A percentile compares a stretch with the other conserved stretches of the same genome.
phyloP scores from a whole-genome alignment of 1,140 invertebrate species.

The Camponotus floridanus region DNA sequence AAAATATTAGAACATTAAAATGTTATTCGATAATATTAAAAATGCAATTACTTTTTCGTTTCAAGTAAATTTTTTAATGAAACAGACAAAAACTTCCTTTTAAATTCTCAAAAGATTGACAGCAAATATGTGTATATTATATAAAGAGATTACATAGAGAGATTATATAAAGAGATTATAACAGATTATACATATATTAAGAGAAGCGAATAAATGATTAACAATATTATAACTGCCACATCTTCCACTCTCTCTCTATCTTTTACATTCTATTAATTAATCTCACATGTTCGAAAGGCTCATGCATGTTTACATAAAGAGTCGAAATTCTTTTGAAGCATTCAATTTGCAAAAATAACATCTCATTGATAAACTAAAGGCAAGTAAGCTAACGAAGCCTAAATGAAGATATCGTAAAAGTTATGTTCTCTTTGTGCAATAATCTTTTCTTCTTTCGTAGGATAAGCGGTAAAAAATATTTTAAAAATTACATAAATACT shows the following conservation, averaged over 20 bases:
- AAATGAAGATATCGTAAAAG: not conserved
- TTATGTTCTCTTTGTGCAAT: not conserved
- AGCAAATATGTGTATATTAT: not conserved
- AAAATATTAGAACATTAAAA: not conserved
- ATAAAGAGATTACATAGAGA: constrained; percentile 42
- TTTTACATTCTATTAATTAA: constrained; percentile 55
- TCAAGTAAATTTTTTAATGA: constrained; percentile 57
- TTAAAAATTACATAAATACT: not conserved
- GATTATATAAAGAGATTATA: no score
- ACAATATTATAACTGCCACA: constrained; percentile 63
- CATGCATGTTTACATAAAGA: constrained; percentile 6
- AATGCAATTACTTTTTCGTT: constrained; percentile 59
- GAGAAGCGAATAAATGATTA: constrained; percentile 52
- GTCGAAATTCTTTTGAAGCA: constrained; percentile 42
- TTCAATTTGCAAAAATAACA: constrained; percentile 35
- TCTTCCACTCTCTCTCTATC: not conserved
- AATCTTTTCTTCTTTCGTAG: not conserved
- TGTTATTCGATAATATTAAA: not conserved
- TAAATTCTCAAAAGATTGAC: constrained; percentile 49
- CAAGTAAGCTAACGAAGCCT: constrained; percentile 5
- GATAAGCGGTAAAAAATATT: constrained; percentile 31
- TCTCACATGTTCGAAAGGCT: constrained; percentile 13
- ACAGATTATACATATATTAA: no score
- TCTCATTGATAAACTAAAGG: constrained; percentile 27
- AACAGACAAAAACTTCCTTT: constrained; percentile 54